Percentiles rank a stretch among this genome's conserved stretches.
phyloP scores from a whole-genome alignment of 2,113 vertebrate genomes.

The Notothenia rossii region DNA sequence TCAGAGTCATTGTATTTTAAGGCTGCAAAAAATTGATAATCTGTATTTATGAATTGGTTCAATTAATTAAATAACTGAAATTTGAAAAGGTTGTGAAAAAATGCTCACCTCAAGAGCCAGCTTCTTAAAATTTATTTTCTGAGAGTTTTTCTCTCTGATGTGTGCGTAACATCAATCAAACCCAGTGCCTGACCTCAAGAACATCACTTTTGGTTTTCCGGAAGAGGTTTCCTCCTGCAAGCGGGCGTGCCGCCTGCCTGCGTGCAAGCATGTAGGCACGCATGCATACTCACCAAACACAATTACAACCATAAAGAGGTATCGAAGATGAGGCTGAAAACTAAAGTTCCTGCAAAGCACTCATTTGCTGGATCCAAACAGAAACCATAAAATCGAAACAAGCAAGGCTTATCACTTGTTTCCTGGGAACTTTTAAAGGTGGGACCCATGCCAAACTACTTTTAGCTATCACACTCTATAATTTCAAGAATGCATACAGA shows the following conservation, averaged over 20 bases:
- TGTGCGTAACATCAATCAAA: conserved; percentile 25
- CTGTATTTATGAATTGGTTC: neutral
- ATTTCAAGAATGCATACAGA: neutral
- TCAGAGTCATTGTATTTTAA: neutral
- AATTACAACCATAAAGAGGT: conserved; percentile 1
- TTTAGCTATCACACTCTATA: neutral
- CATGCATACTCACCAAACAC: conserved; percentile 10
- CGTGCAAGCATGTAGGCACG: too few species aligned
- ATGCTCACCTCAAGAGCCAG: neutral
- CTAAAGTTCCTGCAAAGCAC: conserved; percentile 8
- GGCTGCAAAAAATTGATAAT: neutral
- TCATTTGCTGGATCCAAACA: neutral
- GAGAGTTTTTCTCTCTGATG: conserved; percentile 1
- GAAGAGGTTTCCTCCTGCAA: conserved; percentile 26
- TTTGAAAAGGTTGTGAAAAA: too few species aligned
- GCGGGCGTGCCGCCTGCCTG: too few species aligned
- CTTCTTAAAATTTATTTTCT: neutral
- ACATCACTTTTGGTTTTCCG: conserved; percentile 28
- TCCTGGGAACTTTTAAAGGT: neutral
- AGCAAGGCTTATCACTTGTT: neutral
- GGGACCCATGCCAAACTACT: neutral
- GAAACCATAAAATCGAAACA: neutral
- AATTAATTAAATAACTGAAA: too few species aligned
- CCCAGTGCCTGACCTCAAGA: conserved; percentile 15
- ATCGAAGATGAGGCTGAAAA: neutral